Evolutionary conservation across 2,888 invertebrate species (phyloP), one percentile per base, ranked within the genome.

Genomic region (Microctonus brassicae): DNA sequence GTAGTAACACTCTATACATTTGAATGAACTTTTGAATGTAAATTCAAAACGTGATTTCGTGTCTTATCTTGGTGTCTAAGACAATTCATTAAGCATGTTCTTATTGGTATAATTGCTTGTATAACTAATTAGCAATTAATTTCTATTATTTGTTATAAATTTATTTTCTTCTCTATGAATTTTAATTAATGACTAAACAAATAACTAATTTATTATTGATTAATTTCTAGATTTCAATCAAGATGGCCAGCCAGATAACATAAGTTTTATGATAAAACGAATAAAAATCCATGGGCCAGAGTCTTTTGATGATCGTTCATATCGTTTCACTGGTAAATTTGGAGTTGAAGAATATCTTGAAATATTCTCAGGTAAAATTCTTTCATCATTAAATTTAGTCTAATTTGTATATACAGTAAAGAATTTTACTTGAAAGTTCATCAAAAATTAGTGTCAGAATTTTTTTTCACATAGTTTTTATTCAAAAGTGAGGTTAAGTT

Each of bases 311-410:
- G 95, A 95, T 88, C 93, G 94, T 1, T 90, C 92, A 9, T 97
- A 97, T 88, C 92, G 96, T 78, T 96, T 95, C 88, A 94, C 95
- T 0, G 94, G 94, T 78, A 97, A 97, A 88, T 97, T 98, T 85
- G 98, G 98, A 36, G 98, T 98, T 61, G 98, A 97, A 86, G 98
- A 98, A 89, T 98, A 97, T 89, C 91, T 99, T 75, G 98, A 99
- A 88, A 91, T 98, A 71, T 98, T 98, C 90, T 97, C 97, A 77
- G 95, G 95, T 95, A 88, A 89, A 90, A 85, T 39, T 34, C n/a
- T 11, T 24, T 9, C 10, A 11, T 24, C 22, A 39, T 58, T 67
- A 61, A 20, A 36, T 63, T 69, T 61, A 52, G 63, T 29, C 24
- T 63, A 11, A 34, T 58, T 29, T 29, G 29, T 29, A n/a, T n/a